Evolutionary conservation across 2,113 vertebrate species (phyloP).

Genomic region (Okapia johnstoni): DNA sequence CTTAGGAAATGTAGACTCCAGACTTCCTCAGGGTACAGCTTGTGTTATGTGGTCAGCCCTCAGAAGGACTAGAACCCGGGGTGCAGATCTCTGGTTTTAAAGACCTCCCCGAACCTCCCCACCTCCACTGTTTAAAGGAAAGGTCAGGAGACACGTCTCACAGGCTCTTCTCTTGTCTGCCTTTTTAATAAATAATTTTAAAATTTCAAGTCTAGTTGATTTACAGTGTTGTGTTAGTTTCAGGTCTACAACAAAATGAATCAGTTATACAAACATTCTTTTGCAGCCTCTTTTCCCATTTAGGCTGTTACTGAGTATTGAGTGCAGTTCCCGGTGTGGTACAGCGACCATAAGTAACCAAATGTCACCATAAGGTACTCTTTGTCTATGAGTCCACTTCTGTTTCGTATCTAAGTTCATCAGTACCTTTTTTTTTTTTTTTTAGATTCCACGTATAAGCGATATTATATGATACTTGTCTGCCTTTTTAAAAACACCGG

Average conservation of each 20-base stretch:
- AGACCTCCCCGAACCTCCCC: background rate
- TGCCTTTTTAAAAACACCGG: background rate
- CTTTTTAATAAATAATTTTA: background rate
- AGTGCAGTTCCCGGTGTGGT: fast-evolving
- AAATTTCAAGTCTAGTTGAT: background rate
- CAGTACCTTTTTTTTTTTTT: background rate
- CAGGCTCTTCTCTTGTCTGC: no score
- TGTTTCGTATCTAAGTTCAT: background rate
- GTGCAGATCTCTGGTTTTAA: background rate
- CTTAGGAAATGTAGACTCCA: background rate
- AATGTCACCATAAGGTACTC: fast-evolving
- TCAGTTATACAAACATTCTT: fast-evolving
- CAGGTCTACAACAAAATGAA: background rate
- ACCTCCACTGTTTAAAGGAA: background rate
- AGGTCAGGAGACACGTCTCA: background rate
- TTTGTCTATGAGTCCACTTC: background rate
- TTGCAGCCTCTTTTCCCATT: background rate
- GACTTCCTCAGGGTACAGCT: background rate
- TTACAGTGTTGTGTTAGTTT: background rate
- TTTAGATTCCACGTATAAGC: background rate
- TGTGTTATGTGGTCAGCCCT: background rate
- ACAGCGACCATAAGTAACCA: background rate
- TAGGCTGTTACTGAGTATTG: fast-evolving
- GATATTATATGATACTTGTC: no score
- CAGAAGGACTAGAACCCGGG: background rate